Percentiles rank a stretch among this genome's conserved stretches.
phyloP scores from a whole-genome alignment of 2,113 vertebrate species.

The Sisor rabdophorus region DNA sequence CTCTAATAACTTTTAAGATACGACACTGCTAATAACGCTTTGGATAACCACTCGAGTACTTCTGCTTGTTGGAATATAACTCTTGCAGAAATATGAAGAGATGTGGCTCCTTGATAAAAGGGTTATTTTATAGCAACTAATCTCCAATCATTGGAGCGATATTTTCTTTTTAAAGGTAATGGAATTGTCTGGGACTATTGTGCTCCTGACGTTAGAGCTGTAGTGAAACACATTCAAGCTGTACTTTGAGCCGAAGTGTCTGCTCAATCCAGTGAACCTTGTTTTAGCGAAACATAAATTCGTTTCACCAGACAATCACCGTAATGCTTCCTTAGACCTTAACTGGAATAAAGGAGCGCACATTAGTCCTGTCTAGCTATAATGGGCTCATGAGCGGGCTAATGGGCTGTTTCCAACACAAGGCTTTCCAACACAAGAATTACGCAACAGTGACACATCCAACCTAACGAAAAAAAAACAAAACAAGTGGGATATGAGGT shows the following conservation, averaged over 20 bases:
- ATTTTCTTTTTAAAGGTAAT: slow-evolving; percentile 2
- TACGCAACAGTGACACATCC: slow-evolving; percentile 18
- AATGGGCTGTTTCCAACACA: neutral
- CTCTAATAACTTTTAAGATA: slow-evolving; percentile 12
- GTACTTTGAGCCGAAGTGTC: neutral
- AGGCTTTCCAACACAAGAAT: slow-evolving; percentile 15
- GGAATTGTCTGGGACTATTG: neutral
- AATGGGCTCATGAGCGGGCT: slow-evolving; percentile 18
- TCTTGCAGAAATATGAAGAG: neutral
- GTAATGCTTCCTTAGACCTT: neutral
- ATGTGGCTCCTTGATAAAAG: neutral
- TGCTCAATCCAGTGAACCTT: neutral
- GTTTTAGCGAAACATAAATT: neutral
- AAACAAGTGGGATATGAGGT: slow-evolving; percentile 22
- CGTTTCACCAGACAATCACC: neutral
- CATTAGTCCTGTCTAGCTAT: slow-evolving; percentile 6
- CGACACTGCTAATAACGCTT: slow-evolving; percentile 12
- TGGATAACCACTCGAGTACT: neutral
- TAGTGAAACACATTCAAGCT: neutral
- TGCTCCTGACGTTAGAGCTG: neutral
- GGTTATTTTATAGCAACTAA: neutral
- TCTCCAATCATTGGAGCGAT: neutral
- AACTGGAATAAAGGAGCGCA: neutral
- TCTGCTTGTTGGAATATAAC: neutral
- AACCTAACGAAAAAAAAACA: neutral